Base-by-base conservation (phyloP, 2,888 invertebrate species). In the Caenorhabditis doughertyi region DNA sequence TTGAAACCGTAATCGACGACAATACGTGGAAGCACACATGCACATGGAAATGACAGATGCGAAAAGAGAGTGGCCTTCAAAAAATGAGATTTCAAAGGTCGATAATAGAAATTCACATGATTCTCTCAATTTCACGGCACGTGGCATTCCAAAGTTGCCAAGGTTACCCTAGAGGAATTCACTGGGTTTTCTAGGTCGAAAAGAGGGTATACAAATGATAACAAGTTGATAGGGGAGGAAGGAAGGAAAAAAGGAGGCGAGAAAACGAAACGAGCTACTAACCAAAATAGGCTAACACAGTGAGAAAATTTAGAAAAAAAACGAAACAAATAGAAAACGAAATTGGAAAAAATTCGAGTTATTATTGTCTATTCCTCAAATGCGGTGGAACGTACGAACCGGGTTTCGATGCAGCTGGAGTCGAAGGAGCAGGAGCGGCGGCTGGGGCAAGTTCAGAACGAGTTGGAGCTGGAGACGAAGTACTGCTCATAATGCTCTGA, bases 381-480 rank as follows among this genome's bases (percentile, higher is more conserved):
- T 87, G 85, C 35, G 88, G 89, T 25, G 89, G 89, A 3, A 89
- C 83, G 73, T 89, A 89, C 0, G 85, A 73, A 18, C 77, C 79
- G 13, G 70, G 23, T 35, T 81, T 76, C 16, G 85, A 65, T 32
- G 81, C 65, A 8, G 70, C 64, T 5, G 60, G 23, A 13, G 18
- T 47, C 25, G n/a, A 23, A 2, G 32, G 8, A 13, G 51, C 51
- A 23, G 81, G 74, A 13, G 64, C 23, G 29, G 58, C 44, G 9
- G 64, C 8, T 16, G 51, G 49, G 21, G 58, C 13, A 23, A 71
- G 3, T 18, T 47, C 51, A 4, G 80, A 27, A 25, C 62, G 60
- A 58, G 70, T 64, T 44, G 79, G 64, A 35, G 56, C 13, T 58
- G 79, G 62, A 21, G 25, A 44, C 3, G 77, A 2, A 3, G 62